These are phyloP conservation scores for Urechis unicinctus DNA, from an alignment of 2,888 invertebrate species.

Conservation along the genomic window DNA sequence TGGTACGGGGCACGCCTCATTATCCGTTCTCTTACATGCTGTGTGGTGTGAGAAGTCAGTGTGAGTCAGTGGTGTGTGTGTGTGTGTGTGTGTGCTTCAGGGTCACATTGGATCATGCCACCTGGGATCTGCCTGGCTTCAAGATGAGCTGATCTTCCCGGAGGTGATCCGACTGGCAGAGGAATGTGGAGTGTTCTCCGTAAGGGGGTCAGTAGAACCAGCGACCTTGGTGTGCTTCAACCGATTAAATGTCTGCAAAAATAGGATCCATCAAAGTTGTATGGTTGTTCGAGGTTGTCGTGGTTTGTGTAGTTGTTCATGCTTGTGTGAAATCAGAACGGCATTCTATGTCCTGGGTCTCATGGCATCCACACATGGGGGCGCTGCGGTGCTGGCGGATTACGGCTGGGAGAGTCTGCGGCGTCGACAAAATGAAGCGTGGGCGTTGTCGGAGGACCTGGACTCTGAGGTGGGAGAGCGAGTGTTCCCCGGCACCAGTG, in stretches of 20 bases:
- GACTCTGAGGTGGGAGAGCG: not conserved
- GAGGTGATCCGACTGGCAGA: conserved; percentile 65
- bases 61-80: not conserved
- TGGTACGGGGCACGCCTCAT: too few species aligned
- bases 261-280: too few species aligned
- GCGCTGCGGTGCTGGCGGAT: conserved; percentile 71
- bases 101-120: conserved; percentile 74
- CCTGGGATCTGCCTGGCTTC: conserved; percentile 69
- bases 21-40: too few species aligned
- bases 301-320: too few species aligned
- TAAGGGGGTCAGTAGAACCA: conserved; percentile 61
- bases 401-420: conserved; percentile 65
- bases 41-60: conserved; percentile 17
- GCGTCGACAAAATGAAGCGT: conserved; percentile 53
- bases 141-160: conserved; percentile 57
- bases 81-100: too few species aligned
- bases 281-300: too few species aligned
- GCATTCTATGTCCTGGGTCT: conserved; percentile 83
- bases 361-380: conserved; percentile 74
- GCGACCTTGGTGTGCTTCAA: too few species aligned
- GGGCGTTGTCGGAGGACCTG: conserved; percentile 62
- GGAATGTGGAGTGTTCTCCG: conserved; percentile 74
- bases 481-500: not conserved
- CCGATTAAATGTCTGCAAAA: too few species aligned
- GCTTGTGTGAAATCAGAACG: conserved; percentile 58